Evolutionary conservation across 2,113 vertebrate species (phyloP).

Genomic region (Muscicapa adusta): DNA sequence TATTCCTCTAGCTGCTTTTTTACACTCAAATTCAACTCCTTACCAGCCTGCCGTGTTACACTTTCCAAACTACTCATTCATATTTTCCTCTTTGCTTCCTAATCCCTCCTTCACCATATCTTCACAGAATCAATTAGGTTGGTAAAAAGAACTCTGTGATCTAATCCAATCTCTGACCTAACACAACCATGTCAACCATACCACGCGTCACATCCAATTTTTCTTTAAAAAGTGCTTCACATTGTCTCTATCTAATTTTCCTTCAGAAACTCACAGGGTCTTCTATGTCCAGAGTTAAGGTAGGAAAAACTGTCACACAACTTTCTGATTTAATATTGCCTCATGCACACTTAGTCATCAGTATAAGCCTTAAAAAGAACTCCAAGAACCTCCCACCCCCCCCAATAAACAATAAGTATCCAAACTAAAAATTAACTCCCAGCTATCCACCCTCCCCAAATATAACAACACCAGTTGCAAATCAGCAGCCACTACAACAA

Average conservation of each 20-base stretch:
- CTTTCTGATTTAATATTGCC: not conserved
- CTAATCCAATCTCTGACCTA: accelerated
- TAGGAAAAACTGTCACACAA: not conserved
- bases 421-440: not conserved
- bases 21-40: not conserved
- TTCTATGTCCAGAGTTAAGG: not conserved
- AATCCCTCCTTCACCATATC: not conserved
- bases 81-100: not conserved
- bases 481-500: not conserved
- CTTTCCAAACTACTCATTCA: not conserved
- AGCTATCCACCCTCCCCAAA: not conserved
- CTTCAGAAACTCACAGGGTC: not conserved
- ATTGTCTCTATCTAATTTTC: not conserved
- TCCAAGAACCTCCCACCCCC: not conserved
- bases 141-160: not conserved
- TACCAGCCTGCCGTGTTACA: not conserved
- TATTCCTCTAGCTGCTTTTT: not conserved
- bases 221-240: not conserved
- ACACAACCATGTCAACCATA: not conserved
- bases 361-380: not conserved
- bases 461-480: not conserved
- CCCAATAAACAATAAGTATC: not conserved
- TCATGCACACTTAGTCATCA: not conserved
- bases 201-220: not conserved
- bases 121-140: not conserved